These are phyloP conservation scores for Malurus elegans DNA, from an alignment of 2,113 vertebrate species.

Conservation along the genomic window DNA sequence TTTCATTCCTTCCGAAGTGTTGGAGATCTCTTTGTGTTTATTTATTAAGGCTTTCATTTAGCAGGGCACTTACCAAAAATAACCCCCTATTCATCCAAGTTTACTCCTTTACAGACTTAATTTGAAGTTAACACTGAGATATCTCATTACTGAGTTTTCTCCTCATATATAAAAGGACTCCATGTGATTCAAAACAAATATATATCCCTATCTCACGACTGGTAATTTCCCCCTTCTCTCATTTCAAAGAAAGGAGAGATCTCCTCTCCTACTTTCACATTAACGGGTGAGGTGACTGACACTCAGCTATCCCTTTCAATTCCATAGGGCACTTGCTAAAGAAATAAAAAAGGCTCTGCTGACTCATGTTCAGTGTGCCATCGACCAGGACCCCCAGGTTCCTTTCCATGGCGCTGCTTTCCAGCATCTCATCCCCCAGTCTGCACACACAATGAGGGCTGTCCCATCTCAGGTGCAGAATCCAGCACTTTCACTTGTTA, in stretches of 20 bases:
- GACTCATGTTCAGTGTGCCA: not conserved
- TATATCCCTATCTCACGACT: not conserved
- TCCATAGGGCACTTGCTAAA: not conserved
- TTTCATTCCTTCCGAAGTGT: not conserved
- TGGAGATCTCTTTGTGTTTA: not conserved
- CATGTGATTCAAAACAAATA: not conserved
- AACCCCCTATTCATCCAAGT: not conserved
- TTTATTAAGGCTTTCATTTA: not conserved
- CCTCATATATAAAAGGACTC: not conserved
- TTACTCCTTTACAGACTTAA: not conserved
- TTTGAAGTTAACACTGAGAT: not conserved
- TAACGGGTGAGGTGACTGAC: not conserved
- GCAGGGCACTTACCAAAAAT: not conserved
- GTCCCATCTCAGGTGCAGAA: not conserved
- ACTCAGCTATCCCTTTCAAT: not conserved
- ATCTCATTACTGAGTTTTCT: not conserved
- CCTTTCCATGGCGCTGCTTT: not conserved
- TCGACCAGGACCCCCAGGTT: fast-evolving
- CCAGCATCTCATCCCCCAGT: not conserved
- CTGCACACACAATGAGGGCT: not conserved
- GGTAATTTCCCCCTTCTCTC: not conserved
- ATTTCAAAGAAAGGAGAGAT: not conserved
- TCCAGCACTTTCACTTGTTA: fast-evolving
- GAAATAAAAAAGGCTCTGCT: not conserved
- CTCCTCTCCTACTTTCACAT: not conserved